These are phyloP conservation scores for Drosophila meridionalis DNA, from an alignment of 2,888 invertebrate species.

Conservation along the genomic window DNA sequence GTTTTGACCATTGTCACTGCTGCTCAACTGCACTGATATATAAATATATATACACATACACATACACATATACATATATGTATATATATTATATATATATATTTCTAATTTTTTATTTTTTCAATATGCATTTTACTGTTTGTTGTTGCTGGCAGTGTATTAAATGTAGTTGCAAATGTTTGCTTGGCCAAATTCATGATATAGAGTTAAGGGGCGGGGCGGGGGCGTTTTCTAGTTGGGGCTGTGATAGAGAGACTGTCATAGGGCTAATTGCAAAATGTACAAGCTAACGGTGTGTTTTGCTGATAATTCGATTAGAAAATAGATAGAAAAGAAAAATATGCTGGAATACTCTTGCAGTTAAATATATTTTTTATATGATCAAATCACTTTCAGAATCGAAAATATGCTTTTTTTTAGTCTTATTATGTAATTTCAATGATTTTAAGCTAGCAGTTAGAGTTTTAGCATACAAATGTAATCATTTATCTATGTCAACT, in stretches of 20 bases:
- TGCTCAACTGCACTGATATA: conserved; percentile 71
- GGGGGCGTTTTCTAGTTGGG: not conserved
- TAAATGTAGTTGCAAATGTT: conserved; percentile 21
- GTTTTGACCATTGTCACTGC: conserved; percentile 68
- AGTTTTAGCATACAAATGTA: not conserved
- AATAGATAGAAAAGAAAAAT: not conserved
- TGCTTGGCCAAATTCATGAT: conserved; percentile 28
- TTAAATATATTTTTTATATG: not conserved
- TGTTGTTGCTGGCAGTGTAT: conserved; percentile 45
- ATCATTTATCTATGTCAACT: not conserved
- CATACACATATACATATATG: not conserved
- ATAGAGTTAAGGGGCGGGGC: not conserved
- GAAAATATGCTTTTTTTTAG: not conserved
- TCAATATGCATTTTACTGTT: conserved; percentile 33
- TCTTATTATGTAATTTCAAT: not conserved
- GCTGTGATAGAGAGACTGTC: not conserved
- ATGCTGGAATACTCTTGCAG: conserved; percentile 21
- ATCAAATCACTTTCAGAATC: not conserved
- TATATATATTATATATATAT: conserved; percentile 10
- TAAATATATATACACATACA: conserved; percentile 3
- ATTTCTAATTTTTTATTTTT: not conserved
- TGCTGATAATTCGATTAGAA: not conserved
- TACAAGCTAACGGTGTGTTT: not conserved
- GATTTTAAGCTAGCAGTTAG: not conserved
- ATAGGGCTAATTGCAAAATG: conserved; percentile 11